phyloP scores from a whole-genome alignment of 2,888 invertebrate species.

The Drosophila melanosoma region DNA sequence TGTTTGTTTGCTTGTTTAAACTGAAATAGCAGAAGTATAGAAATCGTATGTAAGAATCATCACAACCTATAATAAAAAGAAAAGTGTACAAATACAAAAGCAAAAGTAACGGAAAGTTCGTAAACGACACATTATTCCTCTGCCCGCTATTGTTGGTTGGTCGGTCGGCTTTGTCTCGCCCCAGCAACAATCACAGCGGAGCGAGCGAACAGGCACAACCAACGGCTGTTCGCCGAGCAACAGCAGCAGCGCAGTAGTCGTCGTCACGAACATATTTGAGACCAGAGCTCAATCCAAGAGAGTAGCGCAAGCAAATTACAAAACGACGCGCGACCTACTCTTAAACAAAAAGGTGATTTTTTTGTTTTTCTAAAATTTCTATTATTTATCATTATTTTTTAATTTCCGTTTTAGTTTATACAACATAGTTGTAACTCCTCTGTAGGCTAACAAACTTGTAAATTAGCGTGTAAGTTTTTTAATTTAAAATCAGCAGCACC shows the following conservation, averaged over 20 bases:
- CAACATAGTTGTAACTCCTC: conserved; percentile 49
- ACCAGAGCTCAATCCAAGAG: conserved; percentile 34
- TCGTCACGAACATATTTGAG: conserved; percentile 43
- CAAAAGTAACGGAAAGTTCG: conserved; percentile 62
- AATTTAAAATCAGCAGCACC: conserved; percentile 29
- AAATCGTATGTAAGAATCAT: conserved; percentile 33
- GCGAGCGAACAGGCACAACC: conserved; percentile 51
- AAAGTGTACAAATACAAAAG: conserved; percentile 47
- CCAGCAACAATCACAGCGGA: conserved; percentile 25
- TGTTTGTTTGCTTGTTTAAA: conserved; percentile 38
- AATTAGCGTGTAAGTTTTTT: conserved; percentile 55
- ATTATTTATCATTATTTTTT: conserved; percentile 45
- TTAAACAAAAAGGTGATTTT: conserved; percentile 75
- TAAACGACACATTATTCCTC: conserved; percentile 50
- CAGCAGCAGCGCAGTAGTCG: conserved; percentile 11
- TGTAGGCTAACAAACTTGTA: conserved; percentile 62
- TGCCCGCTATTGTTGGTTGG: conserved; percentile 33
- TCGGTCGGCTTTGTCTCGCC: conserved; percentile 41
- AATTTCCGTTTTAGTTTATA: conserved; percentile 52
- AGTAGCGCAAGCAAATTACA: conserved; percentile 55
- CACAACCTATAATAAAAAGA: conserved; percentile 31
- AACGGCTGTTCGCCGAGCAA: conserved; percentile 34
- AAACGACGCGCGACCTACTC: conserved; percentile 75
- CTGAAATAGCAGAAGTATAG: conserved; percentile 14
- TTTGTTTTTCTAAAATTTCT: conserved; percentile 65